Evolutionary conservation across 35 echinoderm and acorn worm species (phyloP), one percentile per base, ranked within the genome.

Genomic region (Apostichopus californicus): DNA sequence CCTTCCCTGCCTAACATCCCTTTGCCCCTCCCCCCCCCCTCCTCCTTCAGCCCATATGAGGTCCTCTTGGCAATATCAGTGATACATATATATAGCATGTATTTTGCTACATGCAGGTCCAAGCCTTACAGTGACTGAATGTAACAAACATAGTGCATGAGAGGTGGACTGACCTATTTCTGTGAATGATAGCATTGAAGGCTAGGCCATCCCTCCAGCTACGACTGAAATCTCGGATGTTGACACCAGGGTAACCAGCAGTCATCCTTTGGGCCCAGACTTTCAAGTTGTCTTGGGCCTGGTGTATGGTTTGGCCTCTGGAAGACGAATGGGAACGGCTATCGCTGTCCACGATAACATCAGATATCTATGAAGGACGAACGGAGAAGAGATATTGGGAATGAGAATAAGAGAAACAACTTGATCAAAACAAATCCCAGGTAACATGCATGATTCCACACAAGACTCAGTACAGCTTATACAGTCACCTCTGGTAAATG

Each of bases 171-270:
- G 24, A 98, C 96, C 97, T 96, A 93, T 99, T 99, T 80, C 93
- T 91, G 86, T 99, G 93, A 84, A 99, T 96, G 83, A 99, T 93
- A 56, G 97, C 97, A 90, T 99, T 99, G 93, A 99, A 99, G 57
- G 97, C 97, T 70, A 99, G 85, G 15, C 97, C 97, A 92, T 99
- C 97, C 24, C 95, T 78, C 97, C 97, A 99, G 79, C 97, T 99
- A 11, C 87, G 81, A 22, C 95, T 93, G 90, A 99, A 99, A 72
- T 99, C 93, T 26, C 72, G 89, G 58, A 99, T 68, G 46, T 91
- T 93, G 52, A 99, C 97, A 5, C 95, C 95, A 1, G 97, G 97
- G 34, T 96, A 96, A 59, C 93, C 93, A n/a, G 94, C 83, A 57
- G 90, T 92, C 23, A 88, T 96, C 56, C 94, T 68, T 68, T 96